Evolutionary conservation across 2,888 invertebrate genomes (phyloP), one percentile per base, ranked within the genome.

Genomic region (Seladonia tumulorum): DNA sequence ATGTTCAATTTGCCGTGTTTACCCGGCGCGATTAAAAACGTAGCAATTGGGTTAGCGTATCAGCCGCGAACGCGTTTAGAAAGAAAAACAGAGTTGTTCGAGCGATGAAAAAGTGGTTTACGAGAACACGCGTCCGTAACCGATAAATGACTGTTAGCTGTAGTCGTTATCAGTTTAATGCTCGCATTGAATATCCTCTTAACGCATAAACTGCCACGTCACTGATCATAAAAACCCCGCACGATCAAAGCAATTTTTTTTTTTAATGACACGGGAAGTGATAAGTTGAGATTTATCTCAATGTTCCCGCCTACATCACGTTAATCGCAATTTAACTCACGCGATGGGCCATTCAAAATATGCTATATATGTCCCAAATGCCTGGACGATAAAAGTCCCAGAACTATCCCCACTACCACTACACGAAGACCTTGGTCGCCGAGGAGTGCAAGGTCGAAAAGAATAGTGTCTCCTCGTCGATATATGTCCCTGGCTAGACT

Each of bases 91-190:
- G 25, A 63, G 70, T n/a, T 57, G 16, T 35, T 14, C 25, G 71
- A 79, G 57, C 70, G 66, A 49, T 75, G 82, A 71, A 82, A 82
- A 70, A 89, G 84, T 66, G 76, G 87, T 85, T 84, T 63, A 76
- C 79, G 81, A 71, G 86, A 63, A 57, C 47, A 73, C 71, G 68
- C 76, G 79, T 87, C 78, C 80, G 75, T 84, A 83, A 77, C 47
- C 79, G 85, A 85, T 80, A 86, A 84, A 60, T 83, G 87, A 89
- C 87, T 89, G 29, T 16, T 63, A 63, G 66, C 35, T 29, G 63
- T 29, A 63, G 25, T 29, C 16, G 60, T 60, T 60, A 25, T 60
- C 25, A 25, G 25, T 25, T 60, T 60, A 60, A 60, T 25, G 60
- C 14, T 29, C 29, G 25, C 7, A 18, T 63, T 63, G 16, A 29